Conservation (phyloP, 1,140 invertebrate species). For the Agrypnia vestita region DNA sequence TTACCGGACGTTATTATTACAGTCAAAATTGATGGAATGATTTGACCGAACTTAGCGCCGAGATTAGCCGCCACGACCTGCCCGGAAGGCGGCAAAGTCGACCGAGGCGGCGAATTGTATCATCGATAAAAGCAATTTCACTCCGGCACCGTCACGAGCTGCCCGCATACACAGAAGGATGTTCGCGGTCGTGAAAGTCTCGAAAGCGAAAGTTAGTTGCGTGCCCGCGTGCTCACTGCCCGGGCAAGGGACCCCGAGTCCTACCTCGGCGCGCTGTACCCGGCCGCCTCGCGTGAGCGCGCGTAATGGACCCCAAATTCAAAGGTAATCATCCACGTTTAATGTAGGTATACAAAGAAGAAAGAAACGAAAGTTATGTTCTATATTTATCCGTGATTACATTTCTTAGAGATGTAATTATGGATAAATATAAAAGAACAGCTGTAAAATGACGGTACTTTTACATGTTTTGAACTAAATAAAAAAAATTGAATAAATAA, state of each 20-base stretch:
- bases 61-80: not conserved
- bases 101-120: slow-evolving; percentile 10
- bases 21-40: too few species aligned
- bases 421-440: too few species aligned
- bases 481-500: too few species aligned
- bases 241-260: too few species aligned
- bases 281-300: not conserved
- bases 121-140: slow-evolving; percentile 25
- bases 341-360: not conserved
- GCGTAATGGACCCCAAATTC: not conserved
- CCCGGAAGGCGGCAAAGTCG: not conserved
- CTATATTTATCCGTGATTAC: not conserved
- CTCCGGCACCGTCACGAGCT: not conserved
- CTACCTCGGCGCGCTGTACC: too few species aligned
- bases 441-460: too few species aligned
- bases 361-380: not conserved
- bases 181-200: slow-evolving; percentile 29
- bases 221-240: too few species aligned
- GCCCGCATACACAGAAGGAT: slow-evolving; percentile 9
- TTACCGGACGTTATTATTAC: too few species aligned
- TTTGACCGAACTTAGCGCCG: too few species aligned
- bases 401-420: too few species aligned
- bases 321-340: not conserved
- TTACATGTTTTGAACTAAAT: too few species aligned
- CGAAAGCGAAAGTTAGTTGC: slow-evolving; percentile 38